Evolutionary conservation across 1,140 invertebrate species (phyloP), one percentile per base, ranked within the genome.

Genomic region (Schlechtendalia chinensis): DNA sequence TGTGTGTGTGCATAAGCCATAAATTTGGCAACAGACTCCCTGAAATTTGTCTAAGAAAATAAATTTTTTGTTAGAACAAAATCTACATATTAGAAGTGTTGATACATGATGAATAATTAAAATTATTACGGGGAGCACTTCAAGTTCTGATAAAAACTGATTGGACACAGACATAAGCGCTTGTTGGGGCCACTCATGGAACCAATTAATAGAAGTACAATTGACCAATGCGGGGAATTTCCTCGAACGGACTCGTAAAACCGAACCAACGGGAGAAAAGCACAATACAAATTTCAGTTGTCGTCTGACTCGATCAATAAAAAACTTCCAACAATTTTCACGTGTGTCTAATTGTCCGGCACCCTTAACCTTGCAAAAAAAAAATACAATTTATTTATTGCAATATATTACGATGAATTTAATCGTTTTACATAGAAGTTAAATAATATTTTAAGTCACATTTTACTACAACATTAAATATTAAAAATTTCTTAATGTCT

Each of bases 321-420:
- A 98, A 86, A 97, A 97, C 86, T 94, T 96, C 96, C 96, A 99
- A 86, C 96, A 98, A 84, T 96, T 97, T 87, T 98, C 96, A 83
- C 95, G 88, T 0, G 94, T 94, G 86, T 98, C 96, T 77, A 95
- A 85, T 87, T 94, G 86, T 65, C 93, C 93, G 53, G 93, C 92
- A 47, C 93, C 93, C 88, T 94, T 94, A 1, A 93, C 91, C 88
- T 91, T 22, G 12, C 32, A 8, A 39, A 39, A 39, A 39, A n/a
- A n/a, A n/a, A n/a, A n/a, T n/a, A n/a, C n/a, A n/a, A n/a, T n/a
- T n/a, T n/a, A n/a, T n/a, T n/a, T n/a, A n/a, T n/a, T n/a, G n/a
- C n/a, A n/a, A n/a, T n/a, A n/a, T n/a, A n/a, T n/a, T n/a, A n/a
- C n/a, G n/a, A n/a, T n/a, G n/a, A n/a, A n/a, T n/a, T n/a, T n/a